phyloP scores from a whole-genome alignment of 1,140 invertebrate genomes.

The Xylocopa sonorina region DNA sequence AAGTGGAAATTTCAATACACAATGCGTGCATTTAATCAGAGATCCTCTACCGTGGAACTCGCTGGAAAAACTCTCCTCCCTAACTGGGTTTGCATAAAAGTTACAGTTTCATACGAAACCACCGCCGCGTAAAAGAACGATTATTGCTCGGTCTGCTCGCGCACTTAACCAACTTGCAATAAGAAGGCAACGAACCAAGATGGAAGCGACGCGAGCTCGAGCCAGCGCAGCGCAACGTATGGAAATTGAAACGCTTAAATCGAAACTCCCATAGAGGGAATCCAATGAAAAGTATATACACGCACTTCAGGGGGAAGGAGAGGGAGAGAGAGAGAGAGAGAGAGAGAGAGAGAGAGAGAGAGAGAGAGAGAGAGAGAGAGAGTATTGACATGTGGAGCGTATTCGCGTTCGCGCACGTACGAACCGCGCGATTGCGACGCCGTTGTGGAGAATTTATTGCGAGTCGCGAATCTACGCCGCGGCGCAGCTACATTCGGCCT shows the following conservation, averaged over 20 bases:
- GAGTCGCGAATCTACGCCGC: not conserved
- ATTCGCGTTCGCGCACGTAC: slow-evolving; percentile 26
- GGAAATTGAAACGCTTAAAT: slow-evolving; percentile 2
- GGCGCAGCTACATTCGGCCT: slow-evolving; percentile 1
- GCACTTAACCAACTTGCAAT: too few relatives aligned
- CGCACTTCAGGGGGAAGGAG: too few relatives aligned
- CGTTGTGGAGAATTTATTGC: slow-evolving; percentile 49
- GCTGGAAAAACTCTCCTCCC: too few relatives aligned
- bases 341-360: not conserved
- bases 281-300: not conserved
- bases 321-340: not conserved
- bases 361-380: not conserved
- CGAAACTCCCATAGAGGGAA: not conserved
- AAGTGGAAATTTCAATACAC: not conserved
- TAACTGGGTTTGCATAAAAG: too few relatives aligned
- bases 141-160: too few relatives aligned
- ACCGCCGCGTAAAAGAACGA: too few relatives aligned
- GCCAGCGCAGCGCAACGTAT: too few relatives aligned
- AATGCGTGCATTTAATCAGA: not conserved
- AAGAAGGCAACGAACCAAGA: not conserved
- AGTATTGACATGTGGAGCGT: not conserved
- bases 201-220: too few relatives aligned
- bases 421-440: slow-evolving; percentile 40
- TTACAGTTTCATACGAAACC: too few relatives aligned
- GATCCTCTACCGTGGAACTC: too few relatives aligned